Evolutionary conservation across 2,797 vertebrate species (phyloP), one percentile per base, ranked within the genome.

Genomic region (Agapornis canus): DNA sequence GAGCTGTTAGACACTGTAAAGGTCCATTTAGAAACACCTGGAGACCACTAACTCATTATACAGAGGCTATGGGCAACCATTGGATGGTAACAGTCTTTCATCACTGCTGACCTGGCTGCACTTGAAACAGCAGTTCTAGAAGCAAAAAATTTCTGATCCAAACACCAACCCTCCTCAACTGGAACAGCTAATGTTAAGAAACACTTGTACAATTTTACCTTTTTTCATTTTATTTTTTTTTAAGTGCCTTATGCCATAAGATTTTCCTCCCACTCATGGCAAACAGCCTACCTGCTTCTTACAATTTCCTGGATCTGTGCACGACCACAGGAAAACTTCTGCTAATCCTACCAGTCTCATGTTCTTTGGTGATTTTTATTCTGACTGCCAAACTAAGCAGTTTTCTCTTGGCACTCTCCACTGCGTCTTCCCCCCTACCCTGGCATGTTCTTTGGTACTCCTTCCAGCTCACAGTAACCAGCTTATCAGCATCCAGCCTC

Each of bases 231-330:
- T 43, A 19, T 43, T 1, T 22, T 49, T 66, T 86, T 72, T 39
- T 4, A 93, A 96, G 72, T 75, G 68, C 83, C 82, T 95, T 89
- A 86, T 94, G 91, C 91, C 52, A 85, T 95, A 95, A 96, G 85
- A 93, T 94, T 97, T 97, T 97, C 97, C 95, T 96, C 95, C 94
- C 89, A 94, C 93, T 94, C 95, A 95, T 92, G 92, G 96, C 91
- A 96, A 88, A 84, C 76, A 93, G 95, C 95, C 95, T 96, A 95
- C 96, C 95, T 96, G 92, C 95, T 97, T 94, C 94, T 96, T 96
- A 93, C 92, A 95, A 96, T 97, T 97, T 97, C 96, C 96, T 96
- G 96, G 95, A 96, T 94, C 92, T 92, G 82, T 93, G 90, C 60
- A 83, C 29, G 57, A 95, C 97, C 94, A 83, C 94, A 97, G 96